Conservation (phyloP, 2,113 vertebrate genomes). For the Engystomops pustulosus region DNA sequence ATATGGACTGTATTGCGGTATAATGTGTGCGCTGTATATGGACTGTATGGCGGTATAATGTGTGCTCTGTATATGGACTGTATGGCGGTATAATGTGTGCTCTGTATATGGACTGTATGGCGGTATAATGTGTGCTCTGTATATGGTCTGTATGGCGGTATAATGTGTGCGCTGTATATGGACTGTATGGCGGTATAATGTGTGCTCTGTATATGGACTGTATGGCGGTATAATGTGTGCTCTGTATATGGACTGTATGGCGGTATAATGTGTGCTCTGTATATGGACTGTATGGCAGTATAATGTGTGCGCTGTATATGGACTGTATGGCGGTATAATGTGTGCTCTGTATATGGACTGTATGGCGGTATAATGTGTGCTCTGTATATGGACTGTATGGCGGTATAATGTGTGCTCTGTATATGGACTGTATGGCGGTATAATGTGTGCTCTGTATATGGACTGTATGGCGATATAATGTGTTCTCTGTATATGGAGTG, state of each 20-base stretch:
- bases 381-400: conserved; percentile 66
- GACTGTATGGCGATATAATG: too few relatives aligned
- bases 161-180: neutral
- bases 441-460: neutral
- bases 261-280: neutral
- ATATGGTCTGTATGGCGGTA: neutral
- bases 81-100: too few relatives aligned
- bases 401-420: neutral
- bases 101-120: conserved; percentile 66
- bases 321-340: too few relatives aligned
- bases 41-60: too few relatives aligned
- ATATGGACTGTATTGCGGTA: neutral
- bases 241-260: conserved; percentile 66
- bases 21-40: neutral
- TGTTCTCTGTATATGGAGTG: too few relatives aligned
- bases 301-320: neutral
- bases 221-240: too few relatives aligned
- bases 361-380: too few relatives aligned
- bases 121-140: neutral
- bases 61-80: too few relatives aligned
- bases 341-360: too few relatives aligned
- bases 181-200: too few relatives aligned
- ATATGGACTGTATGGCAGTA: neutral
- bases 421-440: neutral
- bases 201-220: too few relatives aligned